Conservation (phyloP, 2,113 vertebrate species). For the Xerus inauris region DNA sequence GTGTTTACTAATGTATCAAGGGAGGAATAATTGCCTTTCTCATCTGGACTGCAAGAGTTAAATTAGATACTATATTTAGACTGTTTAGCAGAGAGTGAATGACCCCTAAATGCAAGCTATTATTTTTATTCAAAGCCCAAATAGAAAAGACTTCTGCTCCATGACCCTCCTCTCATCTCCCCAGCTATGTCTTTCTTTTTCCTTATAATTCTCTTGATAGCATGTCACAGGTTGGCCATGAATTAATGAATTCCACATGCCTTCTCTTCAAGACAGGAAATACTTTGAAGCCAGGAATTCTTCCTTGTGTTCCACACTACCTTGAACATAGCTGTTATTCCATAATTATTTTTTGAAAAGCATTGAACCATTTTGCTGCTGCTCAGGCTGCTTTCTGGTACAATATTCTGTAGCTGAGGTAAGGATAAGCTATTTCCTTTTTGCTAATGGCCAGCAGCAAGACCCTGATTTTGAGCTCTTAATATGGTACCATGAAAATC, state of each 20-base stretch:
- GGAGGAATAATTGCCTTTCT: neutral
- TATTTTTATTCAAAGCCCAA: neutral
- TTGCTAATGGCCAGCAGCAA: constrained; percentile 9
- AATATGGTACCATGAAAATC: constrained; percentile 79
- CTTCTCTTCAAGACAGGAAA: neutral
- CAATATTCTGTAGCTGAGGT: neutral
- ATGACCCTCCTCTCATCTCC: neutral
- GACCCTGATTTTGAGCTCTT: constrained; percentile 74
- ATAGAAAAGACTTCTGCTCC: neutral
- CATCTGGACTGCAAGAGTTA: neutral
- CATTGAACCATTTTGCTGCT: neutral
- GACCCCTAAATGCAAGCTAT: neutral
- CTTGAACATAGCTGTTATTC: neutral
- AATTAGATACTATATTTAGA: neutral
- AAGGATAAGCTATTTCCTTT: neutral
- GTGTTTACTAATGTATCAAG: neutral
- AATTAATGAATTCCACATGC: neutral
- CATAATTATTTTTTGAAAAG: neutral
- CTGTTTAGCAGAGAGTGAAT: too few relatives aligned
- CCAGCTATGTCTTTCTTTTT: neutral
- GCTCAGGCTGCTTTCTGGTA: neutral
- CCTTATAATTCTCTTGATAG: neutral
- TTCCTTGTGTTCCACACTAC: neutral
- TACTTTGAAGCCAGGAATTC: neutral
- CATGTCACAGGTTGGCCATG: neutral